Conservation (phyloP, 2,797 vertebrate genomes). For the Esox masquinongy region DNA sequence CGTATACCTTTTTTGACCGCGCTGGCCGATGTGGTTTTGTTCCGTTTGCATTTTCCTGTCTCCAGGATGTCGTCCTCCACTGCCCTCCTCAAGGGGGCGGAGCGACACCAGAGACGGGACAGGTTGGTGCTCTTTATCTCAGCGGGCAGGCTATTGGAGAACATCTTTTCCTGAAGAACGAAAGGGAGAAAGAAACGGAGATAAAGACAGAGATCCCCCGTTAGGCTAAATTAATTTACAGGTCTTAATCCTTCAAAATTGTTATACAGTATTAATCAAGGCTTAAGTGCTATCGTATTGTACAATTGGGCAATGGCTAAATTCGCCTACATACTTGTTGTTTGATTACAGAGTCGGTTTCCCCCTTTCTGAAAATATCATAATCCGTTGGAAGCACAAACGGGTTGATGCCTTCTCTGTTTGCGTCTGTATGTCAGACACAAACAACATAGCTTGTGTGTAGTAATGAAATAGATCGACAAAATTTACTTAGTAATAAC, state of each 20-base stretch:
- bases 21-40: neutral
- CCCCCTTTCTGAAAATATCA: slow-evolving; percentile 29
- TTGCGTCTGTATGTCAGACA: neutral
- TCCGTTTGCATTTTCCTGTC: slow-evolving; percentile 6
- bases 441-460: neutral
- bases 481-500: neutral
- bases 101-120: slow-evolving; percentile 50
- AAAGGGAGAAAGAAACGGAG: neutral
- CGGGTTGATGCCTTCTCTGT: slow-evolving; percentile 15
- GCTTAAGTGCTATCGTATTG: neutral
- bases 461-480: neutral
- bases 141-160: slow-evolving; percentile 33
- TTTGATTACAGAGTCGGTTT: neutral
- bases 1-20: slow-evolving; percentile 12
- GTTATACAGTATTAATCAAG: neutral
- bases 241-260: neutral
- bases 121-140: slow-evolving; percentile 50
- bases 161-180: slow-evolving; percentile 14
- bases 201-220: neutral
- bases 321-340: slow-evolving; percentile 14
- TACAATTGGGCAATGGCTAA: neutral
- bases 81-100: slow-evolving; percentile 6
- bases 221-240: neutral
- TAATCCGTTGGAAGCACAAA: slow-evolving; percentile 23
- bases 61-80: neutral